Evolutionary conservation across 2,113 vertebrate species (phyloP).

Genomic region (Myrmecophaga tridactyla): DNA sequence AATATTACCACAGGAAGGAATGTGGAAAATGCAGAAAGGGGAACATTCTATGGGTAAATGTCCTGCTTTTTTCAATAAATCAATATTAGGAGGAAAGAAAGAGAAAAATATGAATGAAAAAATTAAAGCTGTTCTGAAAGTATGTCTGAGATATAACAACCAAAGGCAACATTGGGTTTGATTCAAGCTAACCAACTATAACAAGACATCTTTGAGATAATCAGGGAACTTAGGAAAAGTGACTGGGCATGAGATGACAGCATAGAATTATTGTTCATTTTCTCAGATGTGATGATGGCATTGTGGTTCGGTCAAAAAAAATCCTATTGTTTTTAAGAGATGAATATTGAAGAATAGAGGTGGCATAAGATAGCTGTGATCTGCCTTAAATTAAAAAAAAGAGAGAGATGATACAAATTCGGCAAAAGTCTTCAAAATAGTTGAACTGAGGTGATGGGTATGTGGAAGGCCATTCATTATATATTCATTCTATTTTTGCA

Average conservation of each 20-base stretch:
- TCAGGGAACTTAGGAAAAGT: not conserved
- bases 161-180: not conserved
- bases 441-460: not conserved
- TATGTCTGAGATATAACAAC: not conserved
- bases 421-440: not conserved
- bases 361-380: not conserved
- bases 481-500: not conserved
- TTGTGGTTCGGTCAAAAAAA: not conserved
- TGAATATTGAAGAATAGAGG: not conserved
- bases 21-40: not conserved
- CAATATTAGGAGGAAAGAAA: conserved; percentile 14
- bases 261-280: not conserved
- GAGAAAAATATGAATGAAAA: not conserved
- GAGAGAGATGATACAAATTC: not conserved
- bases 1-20: not conserved
- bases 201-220: not conserved
- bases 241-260: not conserved
- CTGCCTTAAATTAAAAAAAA: not conserved
- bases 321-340: not conserved
- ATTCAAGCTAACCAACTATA: not conserved
- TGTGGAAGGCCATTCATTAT: not conserved
- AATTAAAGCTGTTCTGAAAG: not conserved
- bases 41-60: not conserved
- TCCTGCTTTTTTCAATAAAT: not conserved
- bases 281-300: not conserved